Evolutionary conservation across 1,140 invertebrate genomes (phyloP), one percentile per base, ranked within the genome.

Genomic region (Brachionus sp.): DNA sequence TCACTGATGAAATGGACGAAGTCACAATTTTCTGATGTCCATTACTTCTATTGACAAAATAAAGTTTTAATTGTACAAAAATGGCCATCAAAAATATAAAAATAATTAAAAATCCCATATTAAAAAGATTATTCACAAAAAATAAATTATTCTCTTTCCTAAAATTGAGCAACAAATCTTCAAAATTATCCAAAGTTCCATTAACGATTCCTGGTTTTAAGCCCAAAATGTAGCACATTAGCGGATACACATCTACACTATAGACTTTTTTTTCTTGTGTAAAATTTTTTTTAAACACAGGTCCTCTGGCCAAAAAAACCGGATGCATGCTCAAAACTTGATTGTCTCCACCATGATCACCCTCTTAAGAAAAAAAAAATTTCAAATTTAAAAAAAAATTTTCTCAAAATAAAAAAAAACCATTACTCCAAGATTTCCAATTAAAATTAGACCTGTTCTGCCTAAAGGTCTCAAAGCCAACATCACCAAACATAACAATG

Each of bases 291-390:
- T 90, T 89, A 86, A 93, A 92, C 33, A 90, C 88, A 53, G 92
- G 92, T 7, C 93, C 93, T 80, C 89, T 88, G 0, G 92, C 93
- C 82, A 93, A 90, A 85, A 93, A 93, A 84, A 92, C 91, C 25
- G 92, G 91, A 86, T 91, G 90, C 93, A 93, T 93, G 13, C 89
- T 87, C 44, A 84, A 77, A 3, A 88, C 85, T 13, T 86, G 86
- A 84, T 92, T 92, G 84, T 92, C 90, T 85, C 93, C 93, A 1
- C 93, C 93, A 86, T 93, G 92, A 16, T 91, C 85, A 1, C 92
- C 93, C 87, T 86, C 68, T 75, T 29, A 0, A 50, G 3, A n/a
- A 35, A 42, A 46, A 44, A 42, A 73, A 42, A 25, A 42, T 2
- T 19, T 7, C 23, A 4, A 73, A 39, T 6, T 39, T 4, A 44